These are phyloP conservation scores for Drosophila azteca DNA, from an alignment of 1,140 invertebrate genomes.

Conservation along the genomic window DNA sequence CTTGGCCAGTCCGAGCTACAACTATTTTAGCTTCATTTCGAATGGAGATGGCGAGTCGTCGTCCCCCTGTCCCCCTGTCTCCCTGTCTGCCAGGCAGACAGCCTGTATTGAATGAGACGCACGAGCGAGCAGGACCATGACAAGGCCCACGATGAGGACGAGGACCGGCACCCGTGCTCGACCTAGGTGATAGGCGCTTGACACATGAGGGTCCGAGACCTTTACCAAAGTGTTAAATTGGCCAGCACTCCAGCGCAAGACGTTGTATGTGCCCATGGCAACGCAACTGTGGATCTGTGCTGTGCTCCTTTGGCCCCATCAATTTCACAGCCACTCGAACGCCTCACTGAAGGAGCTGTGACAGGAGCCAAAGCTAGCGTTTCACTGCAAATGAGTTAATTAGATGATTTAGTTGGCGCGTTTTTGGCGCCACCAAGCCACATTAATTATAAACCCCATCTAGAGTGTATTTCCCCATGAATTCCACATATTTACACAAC, in stretches of 20 bases:
- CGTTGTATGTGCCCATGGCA: constrained; percentile 6
- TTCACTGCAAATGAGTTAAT: constrained; percentile 73
- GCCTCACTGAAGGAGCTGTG: constrained; percentile 8
- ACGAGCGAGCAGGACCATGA: constrained; percentile 57
- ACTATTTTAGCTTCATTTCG: constrained; percentile 54
- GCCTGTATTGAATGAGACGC: constrained; percentile 65
- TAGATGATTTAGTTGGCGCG: constrained; percentile 68
- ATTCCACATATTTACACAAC: constrained; percentile 44
- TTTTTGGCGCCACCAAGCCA: constrained; percentile 50
- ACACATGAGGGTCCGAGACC: constrained; percentile 64
- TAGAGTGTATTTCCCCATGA: constrained; percentile 28
- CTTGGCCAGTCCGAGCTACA: constrained; percentile 16
- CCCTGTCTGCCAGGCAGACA: constrained; percentile 17
- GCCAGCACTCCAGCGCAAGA: constrained; percentile 48
- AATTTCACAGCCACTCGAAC: constrained; percentile 22
- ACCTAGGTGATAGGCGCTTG: constrained; percentile 64
- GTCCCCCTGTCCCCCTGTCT: not conserved
- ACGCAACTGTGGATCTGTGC: constrained; percentile 6
- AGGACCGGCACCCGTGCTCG: constrained; percentile 29
- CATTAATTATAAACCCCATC: constrained; percentile 62
- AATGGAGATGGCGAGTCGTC: constrained; percentile 16
- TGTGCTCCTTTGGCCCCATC: constrained; percentile 10
- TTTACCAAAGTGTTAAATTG: constrained; percentile 62
- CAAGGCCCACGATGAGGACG: not conserved
- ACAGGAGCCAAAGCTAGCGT: constrained; percentile 15